phyloP scores from a whole-genome alignment of 2,113 vertebrate species.

The Macaca nemestrina region DNA sequence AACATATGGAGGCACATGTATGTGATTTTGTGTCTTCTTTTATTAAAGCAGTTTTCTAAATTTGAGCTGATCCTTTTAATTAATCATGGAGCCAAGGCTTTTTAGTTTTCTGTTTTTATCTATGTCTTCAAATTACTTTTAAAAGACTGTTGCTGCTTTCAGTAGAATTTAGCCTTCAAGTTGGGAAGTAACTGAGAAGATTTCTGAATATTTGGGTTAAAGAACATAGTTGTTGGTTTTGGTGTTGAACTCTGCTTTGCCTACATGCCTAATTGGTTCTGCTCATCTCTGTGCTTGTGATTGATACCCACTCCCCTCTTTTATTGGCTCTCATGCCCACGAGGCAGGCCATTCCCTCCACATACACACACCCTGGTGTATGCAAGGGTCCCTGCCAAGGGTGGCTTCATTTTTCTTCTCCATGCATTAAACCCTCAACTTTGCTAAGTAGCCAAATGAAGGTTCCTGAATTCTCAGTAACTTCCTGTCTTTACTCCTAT shows the following conservation, averaged over 20 bases:
- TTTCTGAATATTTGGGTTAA: not conserved
- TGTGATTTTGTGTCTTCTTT: constrained; percentile 50
- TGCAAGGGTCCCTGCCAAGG: not conserved
- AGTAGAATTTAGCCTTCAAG: not conserved
- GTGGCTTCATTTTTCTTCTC: not conserved
- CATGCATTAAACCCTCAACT: not conserved
- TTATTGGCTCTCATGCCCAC: not conserved
- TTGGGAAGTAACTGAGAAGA: not conserved
- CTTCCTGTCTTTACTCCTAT: not conserved
- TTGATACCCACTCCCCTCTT: not conserved
- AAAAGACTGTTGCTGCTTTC: not conserved
- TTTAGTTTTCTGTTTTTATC: constrained; percentile 41
- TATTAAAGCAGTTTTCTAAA: constrained; percentile 56
- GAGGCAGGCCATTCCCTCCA: not conserved
- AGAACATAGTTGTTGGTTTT: not conserved
- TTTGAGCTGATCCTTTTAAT: constrained; percentile 66
- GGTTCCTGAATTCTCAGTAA: not conserved
- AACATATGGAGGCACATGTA: constrained; percentile 54
- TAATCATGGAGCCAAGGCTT: constrained; percentile 54
- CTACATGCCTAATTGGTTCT: fast-evolving
- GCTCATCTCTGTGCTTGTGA: no score
- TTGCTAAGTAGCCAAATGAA: not conserved
- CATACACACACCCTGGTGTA: not conserved
- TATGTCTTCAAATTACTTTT: constrained; percentile 35
- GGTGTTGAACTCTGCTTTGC: no score